These are phyloP conservation scores for Ypsolopha scabrella DNA, from an alignment of 2,888 invertebrate genomes.

Conservation along the genomic window DNA sequence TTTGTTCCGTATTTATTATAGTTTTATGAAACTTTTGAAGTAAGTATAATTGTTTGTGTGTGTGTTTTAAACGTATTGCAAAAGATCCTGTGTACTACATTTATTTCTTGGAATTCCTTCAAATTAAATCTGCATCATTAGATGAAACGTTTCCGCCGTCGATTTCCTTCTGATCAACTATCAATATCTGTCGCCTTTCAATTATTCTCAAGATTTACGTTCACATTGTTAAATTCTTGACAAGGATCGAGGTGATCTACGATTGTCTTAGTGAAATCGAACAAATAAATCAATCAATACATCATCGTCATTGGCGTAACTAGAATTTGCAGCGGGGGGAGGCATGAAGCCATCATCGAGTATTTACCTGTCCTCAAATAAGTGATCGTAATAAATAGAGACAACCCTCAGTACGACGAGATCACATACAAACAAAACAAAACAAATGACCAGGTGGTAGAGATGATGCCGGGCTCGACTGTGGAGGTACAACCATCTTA, in stretches of 20 bases:
- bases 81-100: background rate
- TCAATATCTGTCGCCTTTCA: constrained; percentile 44
- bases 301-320: too few species aligned
- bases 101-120: constrained; percentile 28
- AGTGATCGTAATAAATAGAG: too few species aligned
- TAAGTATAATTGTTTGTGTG: background rate
- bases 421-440: too few species aligned
- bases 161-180: constrained; percentile 41
- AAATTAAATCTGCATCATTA: constrained; percentile 36
- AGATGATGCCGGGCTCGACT: too few species aligned
- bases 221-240: constrained; percentile 42
- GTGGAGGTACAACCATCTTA: too few species aligned
- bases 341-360: too few species aligned
- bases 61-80: background rate
- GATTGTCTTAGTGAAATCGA: background rate
- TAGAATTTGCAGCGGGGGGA: too few species aligned
- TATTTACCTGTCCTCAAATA: too few species aligned
- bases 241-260: constrained; percentile 37
- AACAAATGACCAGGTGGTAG: too few species aligned
- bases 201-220: constrained; percentile 54
- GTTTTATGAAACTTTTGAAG: background rate
- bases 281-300: too few species aligned
- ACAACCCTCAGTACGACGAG: too few species aligned
- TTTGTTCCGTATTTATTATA: background rate
- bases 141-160: constrained; percentile 10